Evolutionary conservation across 1,140 invertebrate genomes (phyloP), one percentile per base, ranked within the genome.

Genomic region (Sipha flava): DNA sequence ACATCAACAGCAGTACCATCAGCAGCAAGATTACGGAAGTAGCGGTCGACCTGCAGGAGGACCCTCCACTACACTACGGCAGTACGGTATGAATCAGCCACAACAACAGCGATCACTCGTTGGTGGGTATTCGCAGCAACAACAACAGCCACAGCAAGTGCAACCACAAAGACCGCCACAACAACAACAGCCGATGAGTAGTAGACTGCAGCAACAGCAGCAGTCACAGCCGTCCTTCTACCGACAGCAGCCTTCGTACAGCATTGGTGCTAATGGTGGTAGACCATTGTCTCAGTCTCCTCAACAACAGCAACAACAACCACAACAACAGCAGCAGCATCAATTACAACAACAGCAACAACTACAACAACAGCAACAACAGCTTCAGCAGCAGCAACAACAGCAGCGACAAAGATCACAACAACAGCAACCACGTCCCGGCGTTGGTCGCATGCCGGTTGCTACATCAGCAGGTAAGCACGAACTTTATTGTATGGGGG

Each of bases 91-190:
- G 70, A 73, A 73, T 23, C 70, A 73, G 29, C 18, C 29, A n/a
- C 43, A 49, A 31, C 45, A 49, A 18, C 37, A 45, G 10, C 21
- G 31, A 9, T 3, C n/a, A 9, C 16, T 31, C n/a, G 34, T 16
- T 64, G n/a, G 10, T 6, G 62, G 31, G 1, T 64, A 64, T 4
- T 0, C 62, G 9, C 34, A 34, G 62, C 62, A 64, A 14, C 3
- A 34, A 37, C 31, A 12, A 3, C 37, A 45, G 45, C 14, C 18
- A 16, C 21, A 57, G 31, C 47, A 86, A 59, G 57, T 82, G 31
- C 82, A 82, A 26, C 82, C n/a, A 54, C 79, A 80, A 66, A 75
- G 81, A 16, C 79, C 82, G 40, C 64, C 80, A 31, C 82, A 81
- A 59, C 80, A 79, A n/a, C n/a, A n/a, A n/a, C n/a, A n/a, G n/a